Conservation (phyloP, 2,888 invertebrate species). For the Meganola albula region DNA sequence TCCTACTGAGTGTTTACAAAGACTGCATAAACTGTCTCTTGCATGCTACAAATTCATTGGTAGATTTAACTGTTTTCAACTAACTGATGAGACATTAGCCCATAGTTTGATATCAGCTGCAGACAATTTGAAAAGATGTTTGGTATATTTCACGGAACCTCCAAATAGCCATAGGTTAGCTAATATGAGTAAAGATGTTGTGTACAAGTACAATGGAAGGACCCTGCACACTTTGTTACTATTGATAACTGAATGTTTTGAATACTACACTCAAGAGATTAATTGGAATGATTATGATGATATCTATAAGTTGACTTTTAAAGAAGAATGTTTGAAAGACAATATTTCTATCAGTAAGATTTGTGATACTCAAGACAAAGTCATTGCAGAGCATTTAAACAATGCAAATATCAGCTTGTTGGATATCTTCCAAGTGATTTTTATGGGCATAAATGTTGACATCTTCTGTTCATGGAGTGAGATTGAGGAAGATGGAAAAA, state of each 20-base stretch:
- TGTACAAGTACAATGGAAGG: conserved; percentile 50
- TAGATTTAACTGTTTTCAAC: conserved; percentile 47
- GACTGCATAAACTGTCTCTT: conserved; percentile 38
- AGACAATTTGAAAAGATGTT: conserved; percentile 44
- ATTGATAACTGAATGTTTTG: conserved; percentile 40
- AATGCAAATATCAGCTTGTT: conserved; percentile 45
- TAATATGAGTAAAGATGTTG: conserved; percentile 40
- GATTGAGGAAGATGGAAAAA: conserved; percentile 51
- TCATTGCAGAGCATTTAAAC: conserved; percentile 41
- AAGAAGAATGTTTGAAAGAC: conserved; percentile 30
- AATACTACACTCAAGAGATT: conserved; percentile 37
- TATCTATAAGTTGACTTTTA: conserved; percentile 47
- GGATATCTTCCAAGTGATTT: conserved; percentile 48
- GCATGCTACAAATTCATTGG: conserved; percentile 51
- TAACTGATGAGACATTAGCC: conserved; percentile 25
- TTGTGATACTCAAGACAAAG: conserved; percentile 35
- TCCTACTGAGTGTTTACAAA: conserved; percentile 45
- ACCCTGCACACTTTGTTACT: conserved; percentile 40
- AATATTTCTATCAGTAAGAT: conserved; percentile 28
- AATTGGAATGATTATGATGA: conserved; percentile 31
- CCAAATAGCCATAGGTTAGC: conserved; percentile 49
- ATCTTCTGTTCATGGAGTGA: conserved; percentile 70
- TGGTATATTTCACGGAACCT: conserved; percentile 50
- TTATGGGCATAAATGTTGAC: conserved; percentile 62
- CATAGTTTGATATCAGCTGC: conserved; percentile 30